phyloP scores from a whole-genome alignment of 2,113 vertebrate species.

The Benitochromis conjunctus region DNA sequence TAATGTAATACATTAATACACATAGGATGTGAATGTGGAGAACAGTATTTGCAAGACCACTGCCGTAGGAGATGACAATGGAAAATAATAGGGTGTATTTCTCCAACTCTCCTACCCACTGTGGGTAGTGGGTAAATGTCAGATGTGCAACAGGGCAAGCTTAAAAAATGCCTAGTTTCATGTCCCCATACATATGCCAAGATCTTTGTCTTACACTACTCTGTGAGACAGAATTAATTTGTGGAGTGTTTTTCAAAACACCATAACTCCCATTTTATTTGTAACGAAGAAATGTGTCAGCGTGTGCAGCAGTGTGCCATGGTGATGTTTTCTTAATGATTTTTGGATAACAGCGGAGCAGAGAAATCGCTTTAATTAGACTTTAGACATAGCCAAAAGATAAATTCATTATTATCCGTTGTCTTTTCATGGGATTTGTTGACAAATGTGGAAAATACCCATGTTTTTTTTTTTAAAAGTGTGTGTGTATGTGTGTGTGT shows the following conservation, averaged over 20 bases:
- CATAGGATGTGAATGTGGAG: not conserved
- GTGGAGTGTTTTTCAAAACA: not conserved
- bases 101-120: not conserved
- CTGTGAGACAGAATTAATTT: not conserved
- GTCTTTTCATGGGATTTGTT: not conserved
- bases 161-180: not conserved
- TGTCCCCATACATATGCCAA: not conserved
- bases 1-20: not conserved
- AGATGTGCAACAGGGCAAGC: not conserved
- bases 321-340: not conserved
- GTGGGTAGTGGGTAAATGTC: not conserved
- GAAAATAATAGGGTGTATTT: not conserved
- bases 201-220: not conserved
- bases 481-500: not conserved
- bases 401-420: not conserved
- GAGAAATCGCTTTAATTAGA: not conserved
- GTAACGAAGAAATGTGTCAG: not conserved
- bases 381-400: not conserved
- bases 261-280: not conserved
- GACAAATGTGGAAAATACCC: not conserved
- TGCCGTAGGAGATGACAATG: not conserved
- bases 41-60: not conserved
- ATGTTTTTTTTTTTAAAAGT: not conserved
- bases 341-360: not conserved
- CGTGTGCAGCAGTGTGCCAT: not conserved